Base-by-base conservation (phyloP, 2,113 vertebrate species). In the Galemys pyrenaicus region DNA sequence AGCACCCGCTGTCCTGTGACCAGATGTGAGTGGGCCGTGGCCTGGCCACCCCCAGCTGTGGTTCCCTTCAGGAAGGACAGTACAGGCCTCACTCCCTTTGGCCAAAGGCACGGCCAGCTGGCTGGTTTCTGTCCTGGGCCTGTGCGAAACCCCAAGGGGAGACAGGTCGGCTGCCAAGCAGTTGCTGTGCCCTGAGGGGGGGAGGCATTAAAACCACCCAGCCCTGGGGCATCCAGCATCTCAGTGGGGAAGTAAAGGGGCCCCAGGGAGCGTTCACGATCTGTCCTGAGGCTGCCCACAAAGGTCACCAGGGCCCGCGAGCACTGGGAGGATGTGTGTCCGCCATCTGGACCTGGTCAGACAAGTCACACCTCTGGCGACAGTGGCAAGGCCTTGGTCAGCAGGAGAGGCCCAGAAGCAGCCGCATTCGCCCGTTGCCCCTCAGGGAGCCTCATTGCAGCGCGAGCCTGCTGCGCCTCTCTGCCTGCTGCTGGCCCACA, bases 1-100 rank as follows among this genome's bases (percentile, higher is more conserved):
- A 98, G 22, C 99, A 98, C 95, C 98, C 98, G 62, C 98, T 98
- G 92, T 98, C 99, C 0, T 99, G 99, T 12, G 99, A 99, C 96
- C 99, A 99, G 96, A 99, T 99, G 99, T 99, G 98, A 99, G 99
- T 97, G 15, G 17, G 30, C 41, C 0, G 24, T 44, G 26, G 24
- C 30, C 49, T 16, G 28, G 22, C 39, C 28, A 1, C n/a, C 30
- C 20, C 11, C 12, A 8, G 16, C 5, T 19, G 7, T 9, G 51
- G 26, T 65, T 39, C 49, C 9, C 3, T 28, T 22, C 54, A 30
- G 13, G 20, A 4, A n/a, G 2, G 15, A 6, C 49, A 6, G 12
- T 11, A 1, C 5, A 13, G 30, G 9, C 54, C 73, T 54, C 1
- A 7, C 44, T 22, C 37, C 51, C 5, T 2, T 32, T 1, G 3